Evolutionary conservation across 2,888 invertebrate genomes (phyloP), one percentile per base, ranked within the genome.

Genomic region (Epistrophe grossulariae): DNA sequence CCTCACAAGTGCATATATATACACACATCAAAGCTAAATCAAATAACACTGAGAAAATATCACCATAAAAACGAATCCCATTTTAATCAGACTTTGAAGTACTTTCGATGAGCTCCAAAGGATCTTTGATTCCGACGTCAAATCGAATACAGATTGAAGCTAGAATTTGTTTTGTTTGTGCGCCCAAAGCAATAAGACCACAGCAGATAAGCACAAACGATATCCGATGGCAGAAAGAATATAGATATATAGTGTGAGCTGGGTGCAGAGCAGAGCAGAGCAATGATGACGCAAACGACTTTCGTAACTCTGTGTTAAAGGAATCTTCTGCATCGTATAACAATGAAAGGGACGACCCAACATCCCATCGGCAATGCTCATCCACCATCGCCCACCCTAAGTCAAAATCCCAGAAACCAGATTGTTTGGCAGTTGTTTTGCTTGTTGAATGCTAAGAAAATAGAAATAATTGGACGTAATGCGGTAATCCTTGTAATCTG

Each of bases 391-490:
- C 8, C 35, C 7, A 35, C 24, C 48, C 50, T 60, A 66, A 78
- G 55, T 71, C 81, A 64, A 84, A 81, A 80, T 68, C 71, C 73
- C 79, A 79, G 66, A 79, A 74, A 84, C 72, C 73, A 78, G 73
- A 85, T 88, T 89, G 84, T 84, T 87, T 88, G 84, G 79, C 81
- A 76, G 88, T 88, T 84, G 81, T 84, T 85, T 78, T 83, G 88
- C 88, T 89, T 88, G 89, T 89, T 89, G 88, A 89, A 88, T 88
- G 89, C 85, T 89, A 84, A 85, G 79, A 88, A 85, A 88, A 88
- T 85, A 88, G 83, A 89, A 89, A 89, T 89, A 89, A 89, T 89
- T 89, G 89, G 88, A 89, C 89, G 88, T 89, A 89, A 89, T 89
- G 89, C 89, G 89, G 89, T 89, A 89, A 89, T 89, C 89, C 89